Base-by-base conservation (phyloP, 2,888 invertebrate genomes). In the Caenorhabditis imperialis region DNA sequence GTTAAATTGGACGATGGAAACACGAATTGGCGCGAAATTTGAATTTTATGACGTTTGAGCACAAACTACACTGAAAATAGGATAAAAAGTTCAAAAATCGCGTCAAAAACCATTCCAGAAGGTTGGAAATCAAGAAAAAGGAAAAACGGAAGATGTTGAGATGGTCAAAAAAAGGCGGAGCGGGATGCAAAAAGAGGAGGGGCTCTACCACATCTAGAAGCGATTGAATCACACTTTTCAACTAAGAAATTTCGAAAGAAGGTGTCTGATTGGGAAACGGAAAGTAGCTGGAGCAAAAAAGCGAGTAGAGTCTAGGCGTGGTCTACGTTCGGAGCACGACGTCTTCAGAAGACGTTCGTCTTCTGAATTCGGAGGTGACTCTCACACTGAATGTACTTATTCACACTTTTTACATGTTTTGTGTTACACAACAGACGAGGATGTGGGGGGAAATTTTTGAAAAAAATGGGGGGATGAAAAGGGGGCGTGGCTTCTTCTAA, bases 351-450 rank as follows among this genome's bases (percentile, higher is more conserved):
- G 6, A 30, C n/a, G n/a, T 30, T 10, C 44, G 20, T 8, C 20
- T 18, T 20, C 35, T 14, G 10, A 50, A 50, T 33, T 1, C 7
- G 4, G 14, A n/a, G 3, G n/a, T 16, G 38, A 47, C 27, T 42
- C 62, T 62, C 55, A 50, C 55, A 65, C n/a, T n/a, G n/a, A 65
- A 65, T 65, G 63, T 65, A 55, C 55, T 65, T 65, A 65, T 65
- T 65, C 65, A 65, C 65, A 65, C 62, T 65, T 65, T 65, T 65
- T 65, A 65, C 65, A 65, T 63, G 55, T n/a, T n/a, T n/a, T n/a
- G 55, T 65, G 55, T 55, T 65, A 50, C 27, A 65, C 65, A 65
- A 65, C 65, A 65, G 65, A 65, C 65, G 65, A 55, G 65, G 57
- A 48, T 54, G n/a, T n/a, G n/a, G 55, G 55, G 38, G 63, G 40